Base-by-base conservation (phyloP, 2,888 invertebrate genomes). In the Stenichneumon culpator region DNA sequence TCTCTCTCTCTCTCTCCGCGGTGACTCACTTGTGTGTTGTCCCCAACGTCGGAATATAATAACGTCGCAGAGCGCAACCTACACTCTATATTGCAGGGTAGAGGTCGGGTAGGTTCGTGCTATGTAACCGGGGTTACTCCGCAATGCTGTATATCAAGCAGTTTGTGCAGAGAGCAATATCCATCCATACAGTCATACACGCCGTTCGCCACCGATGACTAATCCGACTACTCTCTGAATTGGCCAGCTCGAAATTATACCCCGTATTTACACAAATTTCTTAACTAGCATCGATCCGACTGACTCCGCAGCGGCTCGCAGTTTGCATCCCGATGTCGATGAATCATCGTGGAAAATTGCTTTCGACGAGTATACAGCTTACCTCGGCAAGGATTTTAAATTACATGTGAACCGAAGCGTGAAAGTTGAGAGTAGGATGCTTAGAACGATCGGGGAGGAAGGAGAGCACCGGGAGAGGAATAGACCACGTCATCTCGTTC, bases 1-100 rank as follows among this genome's bases (percentile, higher is more conserved):
- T 87, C 90, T 91, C 91, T 54, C 88, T 87, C 90, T 91, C 90
- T 25, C 57, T 5, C 54, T 2, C 54, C 3, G 16, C 73, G 86
- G 67, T 86, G 86, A 86, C 63, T 86, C 86, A 86, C 80, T 57
- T 57, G 57, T 57, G 73, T 57, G 79, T 57, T 83, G 81, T 83
- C 81, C 83, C 73, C 70, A 68, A 74, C 81, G 54, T 25, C 36
- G 81, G 69, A 75, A 75, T 82, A 75, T 82, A 75, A 63, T 74
- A 69, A 69, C 69, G 69, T 39, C 44, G 67, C 70, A 63, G 67
- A 63, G 39, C 36, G 28, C 14, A 72, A 65, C 36, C 28, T 52
- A 72, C 50, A 52, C 19, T 36, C 57, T 54, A 82, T 75, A 63
- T 57, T 28, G 69, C 63, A 52, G 69, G 82, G 57, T 74, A 50